Evolutionary conservation across 2,113 vertebrate genomes (phyloP).

Genomic region (Macrotus californicus): DNA sequence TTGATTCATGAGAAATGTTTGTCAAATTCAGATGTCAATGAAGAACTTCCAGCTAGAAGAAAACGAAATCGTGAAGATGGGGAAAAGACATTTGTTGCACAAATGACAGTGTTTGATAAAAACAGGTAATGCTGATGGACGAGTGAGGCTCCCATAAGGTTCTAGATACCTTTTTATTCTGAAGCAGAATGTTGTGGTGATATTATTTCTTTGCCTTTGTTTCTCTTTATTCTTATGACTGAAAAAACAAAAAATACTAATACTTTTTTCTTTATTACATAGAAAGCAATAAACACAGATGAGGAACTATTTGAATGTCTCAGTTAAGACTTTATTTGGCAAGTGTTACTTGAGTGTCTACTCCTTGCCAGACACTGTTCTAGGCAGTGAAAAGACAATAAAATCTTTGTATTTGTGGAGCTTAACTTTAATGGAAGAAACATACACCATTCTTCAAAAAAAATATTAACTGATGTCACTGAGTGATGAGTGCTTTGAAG

Average conservation of each 20-base stretch:
- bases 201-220: not conserved
- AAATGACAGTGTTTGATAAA: conserved; percentile 99
- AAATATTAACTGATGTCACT: not conserved
- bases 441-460: not conserved
- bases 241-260: not conserved
- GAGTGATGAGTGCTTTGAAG: not conserved
- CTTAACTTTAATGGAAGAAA: conserved; percentile 29
- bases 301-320: not conserved
- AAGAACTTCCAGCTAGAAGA: conserved; percentile 90
- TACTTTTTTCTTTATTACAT: not conserved
- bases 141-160: not conserved
- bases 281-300: not conserved
- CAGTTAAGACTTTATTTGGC: conserved; percentile 15
- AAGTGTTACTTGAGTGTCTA: not conserved
- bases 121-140: conserved; percentile 86
- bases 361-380: not conserved
- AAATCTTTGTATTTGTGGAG: not conserved
- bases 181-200: not conserved
- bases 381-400: not conserved
- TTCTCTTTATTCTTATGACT: conserved; percentile 6
- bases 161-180: conserved; percentile 23
- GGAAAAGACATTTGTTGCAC: conserved; percentile 93
- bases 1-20: conserved; percentile 39
- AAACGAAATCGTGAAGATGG: conserved; percentile 94
- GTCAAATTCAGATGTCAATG: conserved; percentile 88